Percentiles rank a stretch among this genome's conserved stretches.
Evolutionary conservation across 2,797 vertebrate genomes (phyloP).

Genomic region (Hozukius guyotensis): DNA sequence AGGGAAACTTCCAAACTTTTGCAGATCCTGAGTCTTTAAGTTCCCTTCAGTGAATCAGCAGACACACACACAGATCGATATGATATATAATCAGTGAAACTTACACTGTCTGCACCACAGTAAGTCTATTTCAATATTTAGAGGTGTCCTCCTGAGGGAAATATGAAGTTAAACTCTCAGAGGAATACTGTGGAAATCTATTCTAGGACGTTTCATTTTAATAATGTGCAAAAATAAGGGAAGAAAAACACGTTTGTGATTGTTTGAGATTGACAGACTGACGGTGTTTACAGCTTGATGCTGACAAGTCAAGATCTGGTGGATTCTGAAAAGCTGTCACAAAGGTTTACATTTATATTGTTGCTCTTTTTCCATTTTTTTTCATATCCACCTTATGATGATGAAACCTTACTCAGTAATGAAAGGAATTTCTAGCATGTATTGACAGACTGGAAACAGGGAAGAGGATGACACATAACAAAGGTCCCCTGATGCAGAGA

Average conservation of each 20-base stretch:
- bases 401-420: background rate
- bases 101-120: background rate
- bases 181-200: background rate
- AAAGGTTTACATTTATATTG: background rate
- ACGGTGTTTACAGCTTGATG: background rate
- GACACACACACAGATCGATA: background rate
- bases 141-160: background rate
- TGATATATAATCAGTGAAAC: background rate
- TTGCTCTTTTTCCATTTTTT: background rate
- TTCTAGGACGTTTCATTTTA: background rate
- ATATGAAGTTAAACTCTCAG: background rate
- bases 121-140: background rate
- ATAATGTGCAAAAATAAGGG: background rate
- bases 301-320: background rate
- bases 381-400: background rate
- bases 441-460: background rate
- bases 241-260: no score
- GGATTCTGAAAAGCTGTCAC: background rate
- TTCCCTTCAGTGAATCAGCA: background rate
- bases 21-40: background rate
- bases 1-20: background rate
- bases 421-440: background rate
- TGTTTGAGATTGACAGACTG: no score
- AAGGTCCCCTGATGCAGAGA: background rate
- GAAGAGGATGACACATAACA: background rate